Evolutionary conservation across 2,888 invertebrate genomes (phyloP), one percentile per base, ranked within the genome.

Genomic region (Thalpophila matura): DNA sequence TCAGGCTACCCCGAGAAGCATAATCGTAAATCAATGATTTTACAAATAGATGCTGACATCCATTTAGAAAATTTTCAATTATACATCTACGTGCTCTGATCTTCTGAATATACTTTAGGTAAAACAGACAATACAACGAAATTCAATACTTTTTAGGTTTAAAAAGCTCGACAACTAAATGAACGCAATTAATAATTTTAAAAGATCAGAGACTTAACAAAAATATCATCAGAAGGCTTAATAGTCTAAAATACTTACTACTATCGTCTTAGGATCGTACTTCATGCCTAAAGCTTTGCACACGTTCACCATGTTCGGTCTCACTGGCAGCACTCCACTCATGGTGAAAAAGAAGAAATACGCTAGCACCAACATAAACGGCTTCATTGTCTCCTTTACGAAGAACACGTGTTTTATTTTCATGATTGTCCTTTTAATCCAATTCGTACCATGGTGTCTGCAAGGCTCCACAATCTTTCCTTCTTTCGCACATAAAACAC

Each of bases 261-360:
- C 95, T 63, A 93, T 85, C 0, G 81, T 83, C 71, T 93, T 95
- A 0, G 94, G 75, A 61, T 94, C 91, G 61, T 91, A 93, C 62
- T 90, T 92, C 94, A 95, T 88, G 72, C 95, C 93, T 66, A 94
- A 74, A 67, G 95, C 86, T 63, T 91, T 93, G 74, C 95, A 95
- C 12, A 96, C 82, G 54, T 95, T 95, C 7, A 96, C 94, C 91
- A 96, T 93, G 75, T 95, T 96, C 0, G 96, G 95, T 55, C 94
- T 89, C n/a, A 96, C 88, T 0, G 95, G 90, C 9, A 89, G 68
- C 3, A 95, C 73, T 0, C 96, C 96, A 51, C 95, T 94, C 84
- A 95, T 92, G 5, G 95, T 93, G 37, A 94, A 88, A 58, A 96
- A 95, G 31, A 95, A 86, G 86, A 96, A 96, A 80, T 95, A 95